These are phyloP conservation scores for Tamandua tetradactyla DNA, from an alignment of 2,797 vertebrate genomes.

Conservation along the genomic window DNA sequence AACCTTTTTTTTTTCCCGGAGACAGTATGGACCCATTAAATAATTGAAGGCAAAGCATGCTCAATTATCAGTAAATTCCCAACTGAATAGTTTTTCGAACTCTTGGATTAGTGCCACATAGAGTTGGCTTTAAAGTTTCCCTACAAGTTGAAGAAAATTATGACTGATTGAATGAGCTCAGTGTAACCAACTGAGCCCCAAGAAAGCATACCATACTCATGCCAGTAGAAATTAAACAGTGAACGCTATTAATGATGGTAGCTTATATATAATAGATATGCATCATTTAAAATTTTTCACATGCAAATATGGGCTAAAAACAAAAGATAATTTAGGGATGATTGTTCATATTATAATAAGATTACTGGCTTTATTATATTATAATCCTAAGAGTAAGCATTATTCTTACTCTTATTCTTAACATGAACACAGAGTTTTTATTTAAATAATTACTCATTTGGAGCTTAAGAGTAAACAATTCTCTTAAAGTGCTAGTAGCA, in stretches of 20 bases:
- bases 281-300: background rate
- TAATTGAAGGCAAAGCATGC: background rate
- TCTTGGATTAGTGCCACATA: background rate
- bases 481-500: background rate
- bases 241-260: background rate
- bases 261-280: background rate
- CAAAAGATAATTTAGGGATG: background rate
- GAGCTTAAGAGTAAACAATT: background rate
- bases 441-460: background rate
- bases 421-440: background rate
- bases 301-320: background rate
- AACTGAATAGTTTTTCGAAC: background rate
- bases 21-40: background rate
- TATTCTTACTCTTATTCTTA: background rate
- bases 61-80: background rate
- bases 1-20: background rate
- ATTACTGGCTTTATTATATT: background rate
- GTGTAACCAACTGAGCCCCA: background rate
- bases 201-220: background rate
- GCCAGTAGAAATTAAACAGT: background rate
- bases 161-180: background rate
- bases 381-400: too few relatives aligned
- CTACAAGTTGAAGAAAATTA: conserved; percentile 21
- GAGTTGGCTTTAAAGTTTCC: background rate
- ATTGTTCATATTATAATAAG: background rate